Base-by-base conservation (phyloP, 2,888 invertebrate genomes). In the Cheilosia soror region DNA sequence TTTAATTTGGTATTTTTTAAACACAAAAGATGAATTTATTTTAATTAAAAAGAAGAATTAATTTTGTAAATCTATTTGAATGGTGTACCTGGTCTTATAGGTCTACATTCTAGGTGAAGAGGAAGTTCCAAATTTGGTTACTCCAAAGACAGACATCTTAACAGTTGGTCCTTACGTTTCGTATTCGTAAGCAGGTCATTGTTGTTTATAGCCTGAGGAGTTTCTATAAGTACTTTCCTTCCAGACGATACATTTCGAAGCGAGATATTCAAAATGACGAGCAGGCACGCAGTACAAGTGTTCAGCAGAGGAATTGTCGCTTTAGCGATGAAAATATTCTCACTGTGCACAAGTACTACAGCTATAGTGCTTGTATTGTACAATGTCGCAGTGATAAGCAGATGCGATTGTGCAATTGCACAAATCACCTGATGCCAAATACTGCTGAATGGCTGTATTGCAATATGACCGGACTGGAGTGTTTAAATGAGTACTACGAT, bases 341-440 rank as follows among this genome's bases (percentile, higher is more conserved):
- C 9, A 93, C 94, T 31, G 93, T 95, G 0, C 95, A 95, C 90
- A 93, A 93, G 0, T 93, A 93, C 78, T 96, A 96, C 89, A 96
- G 96, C 55, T 96, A 95, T 89, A 95, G 95, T 88, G 95, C 95
- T 0, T 96, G 96, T 89, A 94, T 94, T 0, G 94, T 96, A 0
- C 94, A 95, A 75, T 96, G 96, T 88, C 93, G 96, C 57, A 95
- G 95, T 90, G 92, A 93, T 80, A 94, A 94, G 0, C 95, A 96
- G 89, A 88, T 94, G 27, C 90, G 93, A 20, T 88, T 93, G 4
- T 96, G 96, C 89, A 93, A 94, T 62, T 96, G 96, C 90, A 94
- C 94, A 49, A 95, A 95, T 88, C 96, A 96, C 89, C 93, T 95
- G 60, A 95, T 95, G 92, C 94, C 95, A 0, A 94, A 94, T 80